A percentile compares a stretch with the other conserved stretches of the same genome.
These are phyloP conservation scores for Flabesymbios commensalis DNA, from an alignment of 2,888 invertebrate species.

Conservation along the genomic window DNA sequence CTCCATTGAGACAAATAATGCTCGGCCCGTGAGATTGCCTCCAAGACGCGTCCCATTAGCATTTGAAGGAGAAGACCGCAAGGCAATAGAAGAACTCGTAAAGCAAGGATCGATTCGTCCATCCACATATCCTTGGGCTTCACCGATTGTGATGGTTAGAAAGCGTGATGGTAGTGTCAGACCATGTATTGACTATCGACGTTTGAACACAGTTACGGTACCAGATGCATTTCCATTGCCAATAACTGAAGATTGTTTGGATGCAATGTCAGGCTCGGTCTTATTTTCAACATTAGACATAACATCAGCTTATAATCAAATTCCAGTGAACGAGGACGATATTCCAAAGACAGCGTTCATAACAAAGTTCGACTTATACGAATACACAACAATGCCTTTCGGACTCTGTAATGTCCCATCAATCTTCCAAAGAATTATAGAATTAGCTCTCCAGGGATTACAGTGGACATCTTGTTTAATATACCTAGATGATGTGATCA, in stretches of 20 bases:
- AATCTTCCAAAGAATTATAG: conserved; percentile 1
- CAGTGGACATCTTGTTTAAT: background rate
- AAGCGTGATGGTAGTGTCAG: background rate
- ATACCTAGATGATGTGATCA: conserved; percentile 15
- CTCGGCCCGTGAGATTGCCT: too few relatives aligned
- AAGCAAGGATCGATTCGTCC: background rate
- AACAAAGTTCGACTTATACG: background rate
- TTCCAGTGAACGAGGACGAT: background rate
- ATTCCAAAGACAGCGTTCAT: conserved; percentile 2
- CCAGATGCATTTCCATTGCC: background rate
- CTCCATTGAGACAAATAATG: too few relatives aligned
- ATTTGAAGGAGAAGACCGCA: background rate
- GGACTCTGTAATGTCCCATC: conserved; percentile 7
- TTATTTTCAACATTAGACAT: background rate
- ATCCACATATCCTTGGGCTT: background rate
- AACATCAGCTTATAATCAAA: background rate
- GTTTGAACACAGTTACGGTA: background rate
- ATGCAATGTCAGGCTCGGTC: background rate
- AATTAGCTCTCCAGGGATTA: conserved; percentile 5
- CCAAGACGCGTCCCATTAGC: too few relatives aligned
- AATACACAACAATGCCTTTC: conserved; percentile 1
- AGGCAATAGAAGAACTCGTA: background rate
- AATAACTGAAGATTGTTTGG: background rate
- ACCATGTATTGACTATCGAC: conserved; percentile 1
- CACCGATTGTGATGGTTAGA: background rate